A percentile compares a stretch with the other conserved stretches of the same genome.
These are phyloP conservation scores for Rhagonycha fulva DNA, from an alignment of 2,888 invertebrate species.

Conservation along the genomic window DNA sequence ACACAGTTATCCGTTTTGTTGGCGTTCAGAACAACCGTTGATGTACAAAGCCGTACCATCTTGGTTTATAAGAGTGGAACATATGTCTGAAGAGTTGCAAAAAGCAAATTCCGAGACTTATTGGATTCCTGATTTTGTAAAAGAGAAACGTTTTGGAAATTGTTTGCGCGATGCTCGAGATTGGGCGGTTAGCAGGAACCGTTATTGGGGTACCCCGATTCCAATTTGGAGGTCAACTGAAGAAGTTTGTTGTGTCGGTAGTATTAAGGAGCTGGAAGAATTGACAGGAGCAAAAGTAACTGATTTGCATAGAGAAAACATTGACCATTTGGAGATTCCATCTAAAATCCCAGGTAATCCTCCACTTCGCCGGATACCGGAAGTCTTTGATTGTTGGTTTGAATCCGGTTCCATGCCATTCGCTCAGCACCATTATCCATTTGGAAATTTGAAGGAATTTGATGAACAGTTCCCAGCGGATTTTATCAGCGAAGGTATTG, in stretches of 20 bases:
- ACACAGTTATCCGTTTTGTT: slow-evolving; percentile 98
- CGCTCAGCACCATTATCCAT: slow-evolving; percentile 95
- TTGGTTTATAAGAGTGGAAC: slow-evolving; percentile 97
- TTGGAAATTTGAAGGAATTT: slow-evolving; percentile 88
- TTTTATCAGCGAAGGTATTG: slow-evolving; percentile 99
- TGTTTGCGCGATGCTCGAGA: slow-evolving; percentile 97
- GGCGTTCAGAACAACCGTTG: slow-evolving; percentile 98
- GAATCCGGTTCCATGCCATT: slow-evolving; percentile 99
- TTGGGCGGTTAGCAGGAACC: slow-evolving; percentile 96
- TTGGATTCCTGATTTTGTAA: slow-evolving; percentile 98
- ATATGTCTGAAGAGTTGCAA: slow-evolving; percentile 80
- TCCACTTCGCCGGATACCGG: slow-evolving; percentile 80
- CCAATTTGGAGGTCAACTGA: slow-evolving; percentile 95
- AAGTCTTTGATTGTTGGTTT: slow-evolving; percentile 99
- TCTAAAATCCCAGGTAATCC: slow-evolving; percentile 83
- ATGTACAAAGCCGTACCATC: slow-evolving; percentile 98
- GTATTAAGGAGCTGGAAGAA: slow-evolving; percentile 86
- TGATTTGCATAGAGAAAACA: slow-evolving; percentile 93
- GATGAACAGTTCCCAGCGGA: slow-evolving; percentile 94
- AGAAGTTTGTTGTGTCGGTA: slow-evolving; percentile 93
- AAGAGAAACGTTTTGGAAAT: slow-evolving; percentile 97
- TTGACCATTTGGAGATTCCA: slow-evolving; percentile 92
- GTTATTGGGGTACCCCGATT: slow-evolving; percentile 99
- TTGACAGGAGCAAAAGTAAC: slow-evolving; percentile 81
- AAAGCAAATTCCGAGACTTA: slow-evolving; percentile 85